Conservation (phyloP, 1,140 invertebrate genomes). For the Goniozus legneri region DNA sequence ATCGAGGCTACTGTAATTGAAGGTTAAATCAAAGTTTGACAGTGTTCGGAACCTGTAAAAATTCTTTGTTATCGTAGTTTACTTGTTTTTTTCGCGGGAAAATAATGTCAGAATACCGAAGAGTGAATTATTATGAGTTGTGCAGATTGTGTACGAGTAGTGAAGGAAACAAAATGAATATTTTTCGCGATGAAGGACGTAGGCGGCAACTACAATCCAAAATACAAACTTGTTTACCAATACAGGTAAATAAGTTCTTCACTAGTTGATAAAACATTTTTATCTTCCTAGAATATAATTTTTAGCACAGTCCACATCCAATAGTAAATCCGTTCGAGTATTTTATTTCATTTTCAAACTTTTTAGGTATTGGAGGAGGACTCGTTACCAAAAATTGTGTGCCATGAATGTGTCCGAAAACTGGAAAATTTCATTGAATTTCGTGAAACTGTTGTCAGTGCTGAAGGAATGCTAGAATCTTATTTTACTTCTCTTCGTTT, state of each 20-base stretch:
- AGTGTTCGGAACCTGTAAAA: background rate
- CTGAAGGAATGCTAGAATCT: constrained; percentile 65
- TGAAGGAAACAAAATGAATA: constrained; percentile 63
- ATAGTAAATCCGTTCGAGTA: background rate
- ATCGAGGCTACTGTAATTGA: too few species aligned
- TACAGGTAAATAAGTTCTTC: too few species aligned
- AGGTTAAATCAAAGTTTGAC: too few species aligned
- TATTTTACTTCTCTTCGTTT: constrained; percentile 62
- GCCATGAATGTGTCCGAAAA: constrained; percentile 61
- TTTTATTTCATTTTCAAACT: background rate
- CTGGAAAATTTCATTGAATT: constrained; percentile 63
- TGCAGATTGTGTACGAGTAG: constrained; percentile 67
- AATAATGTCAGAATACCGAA: constrained; percentile 63
- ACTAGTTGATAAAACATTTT: too few species aligned
- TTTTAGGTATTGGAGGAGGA: constrained; percentile 64
- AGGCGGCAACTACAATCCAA: constrained; percentile 62
- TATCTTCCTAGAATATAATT: too few species aligned
- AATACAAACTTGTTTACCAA: constrained; percentile 62
- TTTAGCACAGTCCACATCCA: too few species aligned
- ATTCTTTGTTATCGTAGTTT: background rate
- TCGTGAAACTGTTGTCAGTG: constrained; percentile 62
- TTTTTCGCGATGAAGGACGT: constrained; percentile 64
- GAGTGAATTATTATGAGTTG: constrained; percentile 68
- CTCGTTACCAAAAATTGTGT: constrained; percentile 69
- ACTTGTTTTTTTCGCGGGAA: constrained; percentile 32